phyloP scores from a whole-genome alignment of 37 sponge, comb jelly and placozoan genomes.

The Axinella damicornis region DNA sequence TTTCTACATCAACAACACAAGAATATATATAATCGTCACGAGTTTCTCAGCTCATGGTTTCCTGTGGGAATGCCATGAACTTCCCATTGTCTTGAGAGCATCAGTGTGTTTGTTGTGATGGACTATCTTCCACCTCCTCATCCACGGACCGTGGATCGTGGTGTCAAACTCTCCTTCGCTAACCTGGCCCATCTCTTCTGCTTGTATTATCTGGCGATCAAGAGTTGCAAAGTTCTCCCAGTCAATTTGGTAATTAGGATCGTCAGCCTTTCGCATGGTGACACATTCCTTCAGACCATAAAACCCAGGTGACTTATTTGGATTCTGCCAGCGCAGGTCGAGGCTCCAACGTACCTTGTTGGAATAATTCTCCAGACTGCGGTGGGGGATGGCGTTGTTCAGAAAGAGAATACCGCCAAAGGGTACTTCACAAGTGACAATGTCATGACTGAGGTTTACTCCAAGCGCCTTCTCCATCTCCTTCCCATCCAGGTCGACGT shows the following conservation, averaged over 20 bases:
- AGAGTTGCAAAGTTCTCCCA: conserved; percentile 70
- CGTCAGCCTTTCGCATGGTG: conserved; percentile 56
- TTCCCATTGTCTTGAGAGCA: conserved; percentile 10
- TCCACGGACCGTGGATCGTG: conserved; percentile 91
- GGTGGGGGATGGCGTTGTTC: conserved; percentile 87
- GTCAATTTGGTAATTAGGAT: conserved; percentile 67
- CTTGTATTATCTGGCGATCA: conserved; percentile 64
- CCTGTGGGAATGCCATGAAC: conserved; percentile 41
- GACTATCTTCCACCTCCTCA: conserved; percentile 84
- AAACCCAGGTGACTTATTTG: conserved; percentile 76
- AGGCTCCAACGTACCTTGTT: conserved; percentile 86
- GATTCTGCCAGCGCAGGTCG: conserved; percentile 88
- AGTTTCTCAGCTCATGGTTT: too few species aligned
- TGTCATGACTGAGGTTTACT: conserved; percentile 63
- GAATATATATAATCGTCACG: too few species aligned
- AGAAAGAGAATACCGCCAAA: conserved; percentile 80
- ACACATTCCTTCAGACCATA: conserved; percentile 72
- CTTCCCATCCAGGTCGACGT: conserved; percentile 70
- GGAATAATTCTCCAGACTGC: conserved; percentile 80
- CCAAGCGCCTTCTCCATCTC: conserved; percentile 77
- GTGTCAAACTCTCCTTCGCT: conserved; percentile 81
- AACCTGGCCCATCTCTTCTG: neutral
- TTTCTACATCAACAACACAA: too few species aligned
- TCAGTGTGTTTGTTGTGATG: conserved; percentile 89
- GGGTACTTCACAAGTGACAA: conserved; percentile 86